Conservation (phyloP, 2,888 invertebrate species). For the Polietes domitor region DNA sequence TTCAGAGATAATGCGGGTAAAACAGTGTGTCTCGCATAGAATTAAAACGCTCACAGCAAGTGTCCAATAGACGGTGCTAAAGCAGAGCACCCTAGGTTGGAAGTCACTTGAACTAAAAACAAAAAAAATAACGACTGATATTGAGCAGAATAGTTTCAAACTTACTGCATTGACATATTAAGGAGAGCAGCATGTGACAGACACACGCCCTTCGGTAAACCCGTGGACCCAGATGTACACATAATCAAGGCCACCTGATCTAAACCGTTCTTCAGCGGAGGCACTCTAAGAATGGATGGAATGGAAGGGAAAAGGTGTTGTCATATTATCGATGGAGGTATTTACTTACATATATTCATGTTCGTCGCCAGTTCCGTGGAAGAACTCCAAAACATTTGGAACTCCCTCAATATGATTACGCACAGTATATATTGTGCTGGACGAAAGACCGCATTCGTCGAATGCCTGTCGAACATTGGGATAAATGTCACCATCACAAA, state of each 20-base stretch:
- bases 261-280: slow-evolving; percentile 66
- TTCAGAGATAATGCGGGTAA: slow-evolving; percentile 72
- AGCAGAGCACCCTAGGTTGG: slow-evolving; percentile 54
- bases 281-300: slow-evolving; percentile 68
- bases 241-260: slow-evolving; percentile 67
- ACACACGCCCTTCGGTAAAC: slow-evolving; percentile 74
- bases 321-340: background rate
- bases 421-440: slow-evolving; percentile 67
- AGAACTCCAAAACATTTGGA: slow-evolving; percentile 39
- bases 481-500: slow-evolving; percentile 70
- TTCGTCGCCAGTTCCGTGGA: slow-evolving; percentile 21
- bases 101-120: background rate
- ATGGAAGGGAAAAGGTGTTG: background rate
- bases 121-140: background rate
- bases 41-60: slow-evolving; percentile 69
- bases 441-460: slow-evolving; percentile 55
- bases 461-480: slow-evolving; percentile 64
- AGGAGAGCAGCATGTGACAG: slow-evolving; percentile 50
- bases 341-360: slow-evolving; percentile 43
- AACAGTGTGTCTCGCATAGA: slow-evolving; percentile 61
- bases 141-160: background rate
- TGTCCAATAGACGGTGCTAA: slow-evolving; percentile 73
- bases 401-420: slow-evolving; percentile 67
- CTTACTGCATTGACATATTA: background rate
- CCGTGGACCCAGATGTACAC: slow-evolving; percentile 77